A percentile compares a stretch with the other conserved stretches of the same genome.
Conservation (phyloP, 2,113 vertebrate species). For the Oncorhynchus mykiss region DNA sequence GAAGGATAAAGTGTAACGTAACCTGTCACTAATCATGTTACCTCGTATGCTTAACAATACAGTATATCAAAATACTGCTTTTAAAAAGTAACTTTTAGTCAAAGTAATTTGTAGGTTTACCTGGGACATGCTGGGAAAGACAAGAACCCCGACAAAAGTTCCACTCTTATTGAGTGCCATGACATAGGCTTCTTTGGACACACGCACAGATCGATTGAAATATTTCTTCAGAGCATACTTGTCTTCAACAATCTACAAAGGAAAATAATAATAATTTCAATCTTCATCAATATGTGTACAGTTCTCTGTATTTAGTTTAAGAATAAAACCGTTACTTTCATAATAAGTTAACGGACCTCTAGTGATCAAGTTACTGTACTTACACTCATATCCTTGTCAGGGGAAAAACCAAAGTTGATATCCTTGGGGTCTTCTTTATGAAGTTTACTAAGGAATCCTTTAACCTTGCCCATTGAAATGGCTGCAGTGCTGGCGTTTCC, state of each 20-base stretch:
- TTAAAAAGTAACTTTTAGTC: background rate
- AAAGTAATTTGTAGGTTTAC: slow-evolving; percentile 20
- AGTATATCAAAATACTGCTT: too few relatives aligned
- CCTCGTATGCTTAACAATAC: background rate
- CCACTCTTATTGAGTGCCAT: background rate
- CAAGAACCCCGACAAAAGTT: slow-evolving; percentile 24
- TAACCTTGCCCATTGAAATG: slow-evolving; percentile 13
- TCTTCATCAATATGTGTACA: too few relatives aligned
- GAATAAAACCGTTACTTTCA: background rate
- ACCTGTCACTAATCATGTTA: background rate
- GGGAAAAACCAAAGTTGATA: background rate
- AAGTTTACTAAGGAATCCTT: slow-evolving; percentile 30
- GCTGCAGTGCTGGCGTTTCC: background rate
- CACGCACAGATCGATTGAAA: background rate
- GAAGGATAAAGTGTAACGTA: background rate
- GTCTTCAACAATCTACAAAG: slow-evolving; percentile 8
- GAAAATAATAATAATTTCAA: background rate
- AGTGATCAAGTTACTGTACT: slow-evolving; percentile 11
- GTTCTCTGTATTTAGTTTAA: background rate
- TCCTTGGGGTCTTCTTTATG: background rate
- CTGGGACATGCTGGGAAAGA: slow-evolving; percentile 9
- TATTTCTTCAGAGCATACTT: accelerated
- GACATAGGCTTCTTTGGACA: slow-evolving; percentile 34
- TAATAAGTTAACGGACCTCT: background rate
- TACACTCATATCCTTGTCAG: background rate